Conservation (phyloP, 2,113 vertebrate genomes). For the Ammodytes marinus region DNA sequence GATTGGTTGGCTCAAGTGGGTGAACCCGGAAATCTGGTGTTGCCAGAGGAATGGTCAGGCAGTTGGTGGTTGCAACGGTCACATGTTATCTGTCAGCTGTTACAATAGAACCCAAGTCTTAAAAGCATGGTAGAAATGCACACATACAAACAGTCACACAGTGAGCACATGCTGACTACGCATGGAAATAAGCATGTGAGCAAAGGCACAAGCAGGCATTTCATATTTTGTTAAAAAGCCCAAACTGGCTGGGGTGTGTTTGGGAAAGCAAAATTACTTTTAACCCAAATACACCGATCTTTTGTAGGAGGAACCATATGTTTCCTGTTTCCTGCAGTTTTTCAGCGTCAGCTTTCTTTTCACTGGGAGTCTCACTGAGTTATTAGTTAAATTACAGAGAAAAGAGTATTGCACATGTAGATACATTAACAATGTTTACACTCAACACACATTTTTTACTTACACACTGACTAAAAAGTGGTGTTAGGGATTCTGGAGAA, state of each 20-base stretch:
- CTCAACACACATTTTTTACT: not conserved
- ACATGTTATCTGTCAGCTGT: constrained; percentile 59
- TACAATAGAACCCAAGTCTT: constrained; percentile 45
- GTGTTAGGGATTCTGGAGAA: no score
- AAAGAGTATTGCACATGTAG: no score
- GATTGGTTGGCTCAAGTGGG: constrained; percentile 60
- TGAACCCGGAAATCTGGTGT: constrained; percentile 54
- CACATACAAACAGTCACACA: not conserved
- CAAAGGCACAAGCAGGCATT: not conserved
- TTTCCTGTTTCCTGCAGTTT: constrained; percentile 63
- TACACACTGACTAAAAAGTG: not conserved
- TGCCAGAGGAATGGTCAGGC: constrained; percentile 28
- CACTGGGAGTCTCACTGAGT: not conserved
- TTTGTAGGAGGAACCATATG: not conserved
- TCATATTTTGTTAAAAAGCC: no score
- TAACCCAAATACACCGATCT: not conserved
- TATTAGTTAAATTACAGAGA: not conserved
- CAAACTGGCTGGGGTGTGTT: not conserved
- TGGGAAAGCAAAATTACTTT: not conserved
- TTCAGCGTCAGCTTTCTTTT: constrained; percentile 31
- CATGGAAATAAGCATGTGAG: not conserved
- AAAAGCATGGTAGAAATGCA: constrained; percentile 1
- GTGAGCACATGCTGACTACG: constrained; percentile 4
- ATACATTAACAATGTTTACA: not conserved
- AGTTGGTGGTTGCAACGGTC: constrained; percentile 44